Evolutionary conservation across 2,113 vertebrate species (phyloP).

Genomic region (Pipa parva): DNA sequence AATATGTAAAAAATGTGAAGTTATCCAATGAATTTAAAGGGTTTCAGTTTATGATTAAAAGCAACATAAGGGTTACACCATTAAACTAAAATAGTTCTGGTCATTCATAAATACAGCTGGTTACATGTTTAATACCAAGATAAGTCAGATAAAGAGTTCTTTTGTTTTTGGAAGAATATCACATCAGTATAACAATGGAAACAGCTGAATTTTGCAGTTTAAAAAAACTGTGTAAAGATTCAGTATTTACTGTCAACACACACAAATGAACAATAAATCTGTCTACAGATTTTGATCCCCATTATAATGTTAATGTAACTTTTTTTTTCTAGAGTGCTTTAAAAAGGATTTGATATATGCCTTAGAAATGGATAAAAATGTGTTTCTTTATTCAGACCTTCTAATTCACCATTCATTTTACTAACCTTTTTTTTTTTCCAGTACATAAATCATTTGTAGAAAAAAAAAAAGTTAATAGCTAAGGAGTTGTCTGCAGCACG

Average conservation of each 20-base stretch:
- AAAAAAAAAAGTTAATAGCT: constrained; percentile 26
- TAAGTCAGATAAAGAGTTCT: no score
- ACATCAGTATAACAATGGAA: constrained; percentile 3
- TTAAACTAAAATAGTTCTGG: background rate
- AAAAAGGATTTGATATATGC: constrained; percentile 38
- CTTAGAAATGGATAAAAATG: constrained; percentile 30
- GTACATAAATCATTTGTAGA: constrained; percentile 22
- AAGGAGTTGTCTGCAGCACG: constrained; percentile 15
- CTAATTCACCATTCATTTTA: constrained; percentile 27
- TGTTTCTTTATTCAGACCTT: constrained; percentile 31
- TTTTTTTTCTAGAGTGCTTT: constrained; percentile 34
- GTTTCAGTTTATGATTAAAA: constrained; percentile 48
- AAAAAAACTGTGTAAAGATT: constrained; percentile 42
- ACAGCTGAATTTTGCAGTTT: background rate
- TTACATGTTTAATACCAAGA: constrained; percentile 13
- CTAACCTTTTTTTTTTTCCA: constrained; percentile 45
- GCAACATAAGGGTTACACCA: background rate
- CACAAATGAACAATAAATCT: constrained; percentile 45
- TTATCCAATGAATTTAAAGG: constrained; percentile 68
- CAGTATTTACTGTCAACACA: constrained; percentile 50
- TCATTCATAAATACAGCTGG: constrained; percentile 32
- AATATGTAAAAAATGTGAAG: constrained; percentile 69
- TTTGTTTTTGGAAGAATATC: no score
- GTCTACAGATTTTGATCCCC: constrained; percentile 40
- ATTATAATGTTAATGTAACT: constrained; percentile 44